A percentile compares a stretch with the other conserved stretches of the same genome.
These are phyloP conservation scores for Xestobium rufovillosum DNA, from an alignment of 2,888 invertebrate species.

Conservation along the genomic window DNA sequence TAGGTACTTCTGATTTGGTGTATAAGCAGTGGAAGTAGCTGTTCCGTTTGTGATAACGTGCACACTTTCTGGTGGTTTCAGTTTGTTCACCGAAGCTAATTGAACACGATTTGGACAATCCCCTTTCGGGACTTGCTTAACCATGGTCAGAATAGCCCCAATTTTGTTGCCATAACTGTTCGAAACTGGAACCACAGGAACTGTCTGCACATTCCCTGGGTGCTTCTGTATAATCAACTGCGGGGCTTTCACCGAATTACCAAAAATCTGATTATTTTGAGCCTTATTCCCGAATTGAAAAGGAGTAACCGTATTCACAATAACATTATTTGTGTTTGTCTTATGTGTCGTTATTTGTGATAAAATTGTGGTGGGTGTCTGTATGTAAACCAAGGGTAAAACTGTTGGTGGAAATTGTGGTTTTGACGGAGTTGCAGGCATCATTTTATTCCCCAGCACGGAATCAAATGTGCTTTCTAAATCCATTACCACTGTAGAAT, in stretches of 20 bases:
- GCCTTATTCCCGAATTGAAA: slow-evolving; percentile 27
- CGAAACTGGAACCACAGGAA: slow-evolving; percentile 48
- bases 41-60: slow-evolving; percentile 18
- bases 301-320: slow-evolving; percentile 28
- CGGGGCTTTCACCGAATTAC: slow-evolving; percentile 32
- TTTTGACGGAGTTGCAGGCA: too few relatives aligned
- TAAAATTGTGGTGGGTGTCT: slow-evolving; percentile 48
- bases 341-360: slow-evolving; percentile 12
- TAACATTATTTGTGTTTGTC: slow-evolving; percentile 25
- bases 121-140: slow-evolving; percentile 47
- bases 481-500: not conserved
- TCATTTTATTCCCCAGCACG: too few relatives aligned
- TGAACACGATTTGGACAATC: slow-evolving; percentile 43
- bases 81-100: slow-evolving; percentile 30
- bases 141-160: slow-evolving; percentile 50
- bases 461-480: not conserved
- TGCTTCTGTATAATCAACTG: slow-evolving; percentile 54
- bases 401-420: too few relatives aligned
- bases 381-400: slow-evolving; percentile 55
- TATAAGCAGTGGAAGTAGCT: slow-evolving; percentile 11
- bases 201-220: slow-evolving; percentile 42
- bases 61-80: slow-evolving; percentile 21
- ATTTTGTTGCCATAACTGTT: slow-evolving; percentile 45
- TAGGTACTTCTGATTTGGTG: slow-evolving; percentile 48
- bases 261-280: slow-evolving; percentile 31